A percentile compares a stretch with the other conserved stretches of the same genome.
Evolutionary conservation across 2,888 invertebrate species (phyloP).

Genomic region (Alloscopus bannaensis): DNA sequence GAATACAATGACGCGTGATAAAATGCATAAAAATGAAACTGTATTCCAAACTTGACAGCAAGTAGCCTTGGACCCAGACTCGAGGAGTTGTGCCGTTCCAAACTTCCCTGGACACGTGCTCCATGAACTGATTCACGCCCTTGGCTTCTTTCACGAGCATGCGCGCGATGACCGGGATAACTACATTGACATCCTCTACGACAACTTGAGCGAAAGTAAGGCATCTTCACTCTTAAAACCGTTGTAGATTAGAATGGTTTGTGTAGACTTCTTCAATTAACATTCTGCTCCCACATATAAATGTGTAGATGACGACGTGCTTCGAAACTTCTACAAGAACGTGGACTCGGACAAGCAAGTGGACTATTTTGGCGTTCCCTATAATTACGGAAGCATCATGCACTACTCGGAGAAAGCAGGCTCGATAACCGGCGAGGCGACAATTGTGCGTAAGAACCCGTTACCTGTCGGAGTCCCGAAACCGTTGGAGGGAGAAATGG

Average conservation of each 20-base stretch:
- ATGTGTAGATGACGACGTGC: constrained; percentile 59
- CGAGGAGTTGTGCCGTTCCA: constrained; percentile 63
- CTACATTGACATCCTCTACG: constrained; percentile 67
- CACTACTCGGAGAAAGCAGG: constrained; percentile 68
- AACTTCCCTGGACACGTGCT: constrained; percentile 69
- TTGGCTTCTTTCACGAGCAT: constrained; percentile 71
- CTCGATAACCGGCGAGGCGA: constrained; percentile 64
- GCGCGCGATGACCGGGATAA: constrained; percentile 67
- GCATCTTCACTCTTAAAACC: no score
- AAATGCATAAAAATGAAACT: no score
- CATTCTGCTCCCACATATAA: constrained; percentile 5
- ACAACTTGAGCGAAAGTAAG: constrained; percentile 65
- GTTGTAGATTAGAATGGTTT: neutral
- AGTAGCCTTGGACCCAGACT: constrained; percentile 67
- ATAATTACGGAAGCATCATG: constrained; percentile 70
- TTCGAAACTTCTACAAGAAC: constrained; percentile 68
- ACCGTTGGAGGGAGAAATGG: constrained; percentile 68
- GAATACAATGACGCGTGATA: no score
- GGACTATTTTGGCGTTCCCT: constrained; percentile 67
- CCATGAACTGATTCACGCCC: constrained; percentile 68
- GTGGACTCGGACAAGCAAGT: constrained; percentile 62
- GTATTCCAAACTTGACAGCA: constrained; percentile 57
- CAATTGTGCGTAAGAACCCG: constrained; percentile 56
- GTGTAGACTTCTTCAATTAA: no score
- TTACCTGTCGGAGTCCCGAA: constrained; percentile 48